Base-by-base conservation (phyloP, 1,140 invertebrate genomes). In the Neodiprion virginianus region DNA sequence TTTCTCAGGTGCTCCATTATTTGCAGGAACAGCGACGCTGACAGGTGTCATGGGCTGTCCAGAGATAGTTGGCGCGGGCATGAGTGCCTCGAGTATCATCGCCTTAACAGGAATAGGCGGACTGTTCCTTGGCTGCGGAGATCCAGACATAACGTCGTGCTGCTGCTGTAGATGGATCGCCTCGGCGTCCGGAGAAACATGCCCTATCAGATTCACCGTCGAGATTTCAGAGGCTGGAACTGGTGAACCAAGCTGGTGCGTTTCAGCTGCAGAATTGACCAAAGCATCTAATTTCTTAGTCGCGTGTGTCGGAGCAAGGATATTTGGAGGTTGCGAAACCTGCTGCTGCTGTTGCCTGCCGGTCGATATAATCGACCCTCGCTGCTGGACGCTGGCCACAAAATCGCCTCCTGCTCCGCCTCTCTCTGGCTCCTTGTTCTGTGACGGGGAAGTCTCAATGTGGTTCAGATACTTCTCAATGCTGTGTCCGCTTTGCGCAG, bases 191-290 rank as follows among this genome's bases (percentile, higher is more conserved):
- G 53, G 53, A 28, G 81, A 71, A 1, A 86, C 81, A 10, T 83
- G 80, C 17, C 78, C 83, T 71, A 89, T 83, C 68, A 87, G 77
- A 28, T 80, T 53, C 23, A 82, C 85, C 14, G 85, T 78, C 81
- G 83, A 89, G 0, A 84, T 74, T 50, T 84, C 87, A 3, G 82
- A 74, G 1, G 77, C 78, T 17, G 77, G 79, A 17, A 87, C 74
- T 0, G 85, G 81, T 1, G 83, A 82, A 3, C 85, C 83, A 47
- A 87, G 79, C 48, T 92, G 86, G 81, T 91, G 91, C 76, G 89
- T 89, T 48, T 92, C 92, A 10, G 90, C 90, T 0, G 90, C 89
- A 3, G 91, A 91, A 82, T 93, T 93, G 1, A 93, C 92, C 9
- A 93, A 85, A 48, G 90, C 90, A 77, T 93, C 92, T 9, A 93